Percentiles rank a stretch among this genome's conserved stretches.
phyloP scores from a whole-genome alignment of 2,888 invertebrate genomes.

The Drosophila infuscata region DNA sequence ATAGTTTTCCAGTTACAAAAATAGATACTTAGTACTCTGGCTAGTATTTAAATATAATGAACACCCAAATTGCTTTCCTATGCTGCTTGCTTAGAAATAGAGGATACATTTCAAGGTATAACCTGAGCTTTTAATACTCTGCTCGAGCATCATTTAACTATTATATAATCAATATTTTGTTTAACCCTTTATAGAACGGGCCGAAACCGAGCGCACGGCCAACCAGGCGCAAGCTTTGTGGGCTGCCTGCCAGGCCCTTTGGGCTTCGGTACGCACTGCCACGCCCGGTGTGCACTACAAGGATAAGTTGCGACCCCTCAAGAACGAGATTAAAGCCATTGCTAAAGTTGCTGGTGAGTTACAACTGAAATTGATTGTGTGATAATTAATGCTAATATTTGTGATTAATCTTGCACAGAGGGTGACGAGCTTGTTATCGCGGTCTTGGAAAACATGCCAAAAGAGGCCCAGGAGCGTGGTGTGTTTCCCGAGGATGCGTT shows the following conservation, averaged over 20 bases:
- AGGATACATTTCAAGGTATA: conserved; percentile 84
- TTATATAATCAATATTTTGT: background rate
- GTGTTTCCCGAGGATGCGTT: conserved; percentile 95
- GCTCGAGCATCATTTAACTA: background rate
- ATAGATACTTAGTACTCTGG: background rate
- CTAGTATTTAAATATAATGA: conserved; percentile 23
- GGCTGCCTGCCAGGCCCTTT: conserved; percentile 96
- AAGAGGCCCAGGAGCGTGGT: conserved; percentile 91
- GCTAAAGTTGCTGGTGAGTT: conserved; percentile 90
- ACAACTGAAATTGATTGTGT: background rate
- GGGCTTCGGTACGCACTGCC: conserved; percentile 90
- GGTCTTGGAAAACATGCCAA: conserved; percentile 91
- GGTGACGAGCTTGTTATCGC: conserved; percentile 92
- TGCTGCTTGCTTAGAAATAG: conserved; percentile 83
- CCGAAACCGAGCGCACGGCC: conserved; percentile 90
- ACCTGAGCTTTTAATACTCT: conserved; percentile 4
- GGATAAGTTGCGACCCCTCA: conserved; percentile 87
- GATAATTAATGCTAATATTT: background rate
- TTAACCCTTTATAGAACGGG: conserved; percentile 86
- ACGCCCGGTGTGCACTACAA: conserved; percentile 87
- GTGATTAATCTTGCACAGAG: conserved; percentile 84
- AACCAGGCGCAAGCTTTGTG: conserved; percentile 95
- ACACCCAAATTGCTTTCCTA: conserved; percentile 24
- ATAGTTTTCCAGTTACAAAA: conserved; percentile 9
- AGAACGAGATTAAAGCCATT: conserved; percentile 90